Percentiles rank a stretch among this genome's conserved stretches.
Conservation (phyloP, 37 sponge, comb jelly and placozoan genomes). For the Halisarca cf. caerulea region DNA sequence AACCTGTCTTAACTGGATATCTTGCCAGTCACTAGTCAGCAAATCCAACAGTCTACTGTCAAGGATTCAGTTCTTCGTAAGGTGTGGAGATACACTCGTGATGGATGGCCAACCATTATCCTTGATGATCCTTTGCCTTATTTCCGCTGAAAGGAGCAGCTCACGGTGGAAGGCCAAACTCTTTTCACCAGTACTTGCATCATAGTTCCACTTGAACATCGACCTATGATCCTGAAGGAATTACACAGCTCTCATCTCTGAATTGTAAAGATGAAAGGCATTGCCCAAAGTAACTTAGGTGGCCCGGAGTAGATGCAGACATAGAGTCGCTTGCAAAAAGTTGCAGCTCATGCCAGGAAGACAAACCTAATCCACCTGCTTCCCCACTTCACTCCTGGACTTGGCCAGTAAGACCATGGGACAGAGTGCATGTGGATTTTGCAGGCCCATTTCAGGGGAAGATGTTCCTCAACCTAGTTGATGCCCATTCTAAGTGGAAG, state of each 20-base stretch:
- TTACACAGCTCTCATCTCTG: background rate
- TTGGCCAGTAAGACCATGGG: too few species aligned
- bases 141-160: background rate
- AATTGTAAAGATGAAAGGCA: background rate
- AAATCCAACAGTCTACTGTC: slow-evolving; percentile 13
- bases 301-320: too few species aligned
- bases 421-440: too few species aligned
- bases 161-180: background rate
- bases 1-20: too few species aligned
- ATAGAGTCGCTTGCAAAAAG: too few species aligned
- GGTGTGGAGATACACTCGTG: background rate
- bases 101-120: background rate
- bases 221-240: background rate
- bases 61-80: background rate
- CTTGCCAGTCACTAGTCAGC: slow-evolving; percentile 12
- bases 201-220: background rate
- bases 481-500: too few species aligned
- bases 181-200: background rate
- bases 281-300: background rate
- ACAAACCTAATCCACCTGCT: too few species aligned
- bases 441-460: too few species aligned
- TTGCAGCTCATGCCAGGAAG: too few species aligned
- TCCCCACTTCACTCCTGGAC: too few species aligned
- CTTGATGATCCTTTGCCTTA: background rate
- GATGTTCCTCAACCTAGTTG: too few species aligned